phyloP scores from a whole-genome alignment of 1,140 invertebrate species.

The Coelopa frigida region DNA sequence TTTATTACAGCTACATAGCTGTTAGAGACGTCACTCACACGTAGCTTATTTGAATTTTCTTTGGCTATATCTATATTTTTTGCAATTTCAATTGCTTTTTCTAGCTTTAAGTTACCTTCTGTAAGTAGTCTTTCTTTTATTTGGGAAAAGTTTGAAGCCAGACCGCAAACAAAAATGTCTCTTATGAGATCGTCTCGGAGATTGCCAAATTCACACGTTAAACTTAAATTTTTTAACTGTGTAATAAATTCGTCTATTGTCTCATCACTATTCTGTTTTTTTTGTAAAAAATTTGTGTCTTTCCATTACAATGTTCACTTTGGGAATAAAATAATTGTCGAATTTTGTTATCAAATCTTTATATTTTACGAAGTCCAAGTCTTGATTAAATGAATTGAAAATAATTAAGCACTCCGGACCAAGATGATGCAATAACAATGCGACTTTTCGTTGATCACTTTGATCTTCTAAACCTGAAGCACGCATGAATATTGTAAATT shows the following conservation, averaged over 20 bases:
- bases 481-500: conserved; percentile 18
- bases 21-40: neutral
- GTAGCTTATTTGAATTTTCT: neutral
- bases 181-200: conserved; percentile 18
- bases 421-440: conserved; percentile 21
- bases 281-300: conserved; percentile 22
- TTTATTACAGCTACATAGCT: neutral
- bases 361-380: conserved; percentile 7
- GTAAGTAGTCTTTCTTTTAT: conserved; percentile 8
- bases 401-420: conserved; percentile 20
- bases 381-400: conserved; percentile 17
- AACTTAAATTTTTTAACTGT: conserved; percentile 19
- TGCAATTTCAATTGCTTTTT: conserved; percentile 9
- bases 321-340: conserved; percentile 19
- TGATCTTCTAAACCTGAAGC: conserved; percentile 17
- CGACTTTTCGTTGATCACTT: conserved; percentile 17
- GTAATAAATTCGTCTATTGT: conserved; percentile 20
- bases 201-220: conserved; percentile 19
- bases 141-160: neutral
- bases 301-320: conserved; percentile 23
- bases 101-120: conserved; percentile 8
- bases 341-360: conserved; percentile 14
- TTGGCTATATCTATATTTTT: conserved; percentile 7
- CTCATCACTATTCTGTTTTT: conserved; percentile 19
- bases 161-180: conserved; percentile 19